phyloP scores from a whole-genome alignment of 2,113 vertebrate genomes.

The Paracanthobrama guichenoti region DNA sequence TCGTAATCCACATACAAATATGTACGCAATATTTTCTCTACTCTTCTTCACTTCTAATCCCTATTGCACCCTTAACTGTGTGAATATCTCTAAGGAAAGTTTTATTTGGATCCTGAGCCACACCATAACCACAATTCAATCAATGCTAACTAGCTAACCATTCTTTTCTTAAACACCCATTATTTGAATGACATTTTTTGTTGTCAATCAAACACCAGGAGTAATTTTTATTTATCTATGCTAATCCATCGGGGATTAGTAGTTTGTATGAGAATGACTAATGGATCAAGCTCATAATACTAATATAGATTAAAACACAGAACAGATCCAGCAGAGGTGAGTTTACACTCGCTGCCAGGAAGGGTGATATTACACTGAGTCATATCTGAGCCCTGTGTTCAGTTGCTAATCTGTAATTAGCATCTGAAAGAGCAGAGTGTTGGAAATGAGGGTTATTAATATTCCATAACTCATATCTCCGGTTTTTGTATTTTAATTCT shows the following conservation, averaged over 20 bases:
- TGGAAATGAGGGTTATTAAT: slow-evolving; percentile 45
- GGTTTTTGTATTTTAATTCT: slow-evolving; percentile 38
- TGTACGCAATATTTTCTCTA: neutral
- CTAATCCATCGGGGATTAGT: slow-evolving; percentile 25
- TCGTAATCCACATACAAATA: neutral
- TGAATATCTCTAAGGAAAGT: neutral
- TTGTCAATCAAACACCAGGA: neutral
- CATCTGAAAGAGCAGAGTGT: slow-evolving; percentile 39
- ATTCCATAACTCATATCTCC: slow-evolving; percentile 42
- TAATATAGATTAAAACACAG: slow-evolving; percentile 37
- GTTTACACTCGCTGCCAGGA: slow-evolving; percentile 14
- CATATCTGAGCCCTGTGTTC: slow-evolving; percentile 40
- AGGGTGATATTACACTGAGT: slow-evolving; percentile 40
- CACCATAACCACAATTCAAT: neutral
- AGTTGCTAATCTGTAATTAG: slow-evolving; percentile 40
- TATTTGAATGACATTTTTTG: neutral
- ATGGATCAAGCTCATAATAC: slow-evolving; percentile 32
- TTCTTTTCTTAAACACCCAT: neutral
- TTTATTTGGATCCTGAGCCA: neutral
- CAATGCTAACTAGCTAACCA: neutral
- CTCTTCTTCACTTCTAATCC: neutral
- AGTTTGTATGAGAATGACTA: slow-evolving; percentile 24
- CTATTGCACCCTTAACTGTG: neutral
- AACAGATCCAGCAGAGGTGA: slow-evolving; percentile 34
- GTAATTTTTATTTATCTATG: neutral